phyloP scores from a whole-genome alignment of 2,797 vertebrate genomes.

The Taeniopygia guttata region DNA sequence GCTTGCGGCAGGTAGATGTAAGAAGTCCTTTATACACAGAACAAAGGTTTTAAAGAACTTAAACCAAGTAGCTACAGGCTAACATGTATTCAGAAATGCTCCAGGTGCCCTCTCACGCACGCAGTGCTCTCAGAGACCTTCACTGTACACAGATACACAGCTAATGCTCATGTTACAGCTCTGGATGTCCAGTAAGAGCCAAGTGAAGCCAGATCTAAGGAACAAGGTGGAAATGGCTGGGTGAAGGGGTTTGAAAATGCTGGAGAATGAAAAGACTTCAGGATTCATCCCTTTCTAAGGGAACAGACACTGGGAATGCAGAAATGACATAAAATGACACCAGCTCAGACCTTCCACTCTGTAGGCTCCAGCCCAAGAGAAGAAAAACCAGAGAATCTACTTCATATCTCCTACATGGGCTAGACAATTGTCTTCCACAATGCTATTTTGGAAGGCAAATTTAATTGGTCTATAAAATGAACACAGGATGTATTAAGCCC shows the following conservation, averaged over 20 bases:
- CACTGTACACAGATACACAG: background rate
- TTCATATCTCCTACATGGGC: background rate
- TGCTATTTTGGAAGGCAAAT: background rate
- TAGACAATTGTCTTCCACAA: background rate
- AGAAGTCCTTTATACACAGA: conserved; percentile 85
- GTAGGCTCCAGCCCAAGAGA: background rate
- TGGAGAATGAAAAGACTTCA: background rate
- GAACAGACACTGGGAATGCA: background rate
- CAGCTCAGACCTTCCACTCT: background rate
- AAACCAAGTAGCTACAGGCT: background rate
- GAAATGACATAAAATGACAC: background rate
- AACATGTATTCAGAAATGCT: background rate
- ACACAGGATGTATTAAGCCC: background rate
- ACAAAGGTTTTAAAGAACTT: conserved; percentile 73
- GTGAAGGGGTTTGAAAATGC: background rate
- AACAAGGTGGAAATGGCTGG: background rate
- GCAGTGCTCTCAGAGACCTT: background rate
- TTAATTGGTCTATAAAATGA: background rate
- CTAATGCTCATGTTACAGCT: background rate
- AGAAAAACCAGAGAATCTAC: background rate
- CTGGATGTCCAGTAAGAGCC: background rate
- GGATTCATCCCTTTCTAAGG: background rate
- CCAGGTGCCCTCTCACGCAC: background rate
- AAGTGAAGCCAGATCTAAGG: background rate
- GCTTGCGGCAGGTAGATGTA: conserved; percentile 83